These are phyloP conservation scores for Cerastis leucographa DNA, from an alignment of 2,888 invertebrate species.

Conservation along the genomic window DNA sequence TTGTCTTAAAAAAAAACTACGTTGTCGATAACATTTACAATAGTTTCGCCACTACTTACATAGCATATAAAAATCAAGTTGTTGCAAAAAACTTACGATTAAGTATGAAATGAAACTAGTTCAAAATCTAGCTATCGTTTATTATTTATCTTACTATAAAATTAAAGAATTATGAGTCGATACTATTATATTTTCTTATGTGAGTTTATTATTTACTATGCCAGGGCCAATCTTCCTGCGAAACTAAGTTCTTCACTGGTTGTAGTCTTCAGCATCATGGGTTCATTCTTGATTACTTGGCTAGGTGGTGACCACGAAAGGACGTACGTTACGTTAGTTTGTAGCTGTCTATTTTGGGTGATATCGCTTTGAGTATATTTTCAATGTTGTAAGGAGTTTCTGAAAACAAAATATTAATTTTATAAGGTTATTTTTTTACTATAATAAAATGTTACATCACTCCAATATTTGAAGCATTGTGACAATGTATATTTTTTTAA, in stretches of 20 bases:
- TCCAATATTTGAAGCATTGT: no score
- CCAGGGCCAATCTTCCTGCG: background rate
- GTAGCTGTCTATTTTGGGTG: constrained; percentile 77
- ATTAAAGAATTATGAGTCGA: background rate
- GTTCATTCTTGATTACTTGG: background rate
- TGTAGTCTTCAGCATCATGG: background rate
- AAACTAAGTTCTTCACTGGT: background rate
- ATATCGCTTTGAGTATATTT: constrained; percentile 83
- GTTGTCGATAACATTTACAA: no score
- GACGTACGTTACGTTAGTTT: constrained; percentile 68
- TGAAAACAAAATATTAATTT: constrained; percentile 72
- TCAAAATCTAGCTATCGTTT: background rate
- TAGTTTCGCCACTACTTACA: background rate
- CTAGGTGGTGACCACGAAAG: background rate
- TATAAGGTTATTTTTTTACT: no score
- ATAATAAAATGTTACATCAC: no score
- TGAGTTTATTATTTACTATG: background rate
- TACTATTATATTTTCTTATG: background rate
- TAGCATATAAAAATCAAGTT: background rate
- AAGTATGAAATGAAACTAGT: constrained; percentile 15
- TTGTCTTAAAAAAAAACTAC: no score
- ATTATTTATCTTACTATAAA: constrained; percentile 15
- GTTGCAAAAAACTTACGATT: no score
- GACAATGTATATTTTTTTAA: no score
- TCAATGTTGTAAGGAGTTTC: constrained; percentile 88